Conservation (phyloP, 1,140 invertebrate species). For the Neoseiulus cucumeris region DNA sequence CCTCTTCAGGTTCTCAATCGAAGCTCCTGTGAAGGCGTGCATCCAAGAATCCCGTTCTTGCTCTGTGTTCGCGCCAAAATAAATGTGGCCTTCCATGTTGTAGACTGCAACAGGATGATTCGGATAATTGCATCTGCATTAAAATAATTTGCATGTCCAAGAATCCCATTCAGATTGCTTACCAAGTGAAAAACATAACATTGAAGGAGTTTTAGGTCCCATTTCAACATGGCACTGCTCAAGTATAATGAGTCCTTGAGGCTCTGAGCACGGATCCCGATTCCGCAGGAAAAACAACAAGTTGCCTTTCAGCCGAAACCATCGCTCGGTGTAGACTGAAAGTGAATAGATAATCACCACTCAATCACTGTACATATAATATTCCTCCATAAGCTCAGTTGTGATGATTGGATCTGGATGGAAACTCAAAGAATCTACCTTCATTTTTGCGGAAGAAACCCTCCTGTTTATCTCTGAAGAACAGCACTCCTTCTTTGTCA, state of each 20-base stretch:
- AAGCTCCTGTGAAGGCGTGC: conserved; percentile 37
- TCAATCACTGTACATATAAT: conserved; percentile 11
- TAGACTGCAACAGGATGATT: conserved; percentile 37
- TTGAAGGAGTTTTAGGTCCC: conserved; percentile 35
- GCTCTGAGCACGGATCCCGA: conserved; percentile 57
- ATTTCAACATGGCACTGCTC: conserved; percentile 58
- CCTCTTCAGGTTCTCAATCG: neutral
- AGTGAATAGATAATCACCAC: conserved; percentile 16
- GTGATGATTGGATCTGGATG: neutral
- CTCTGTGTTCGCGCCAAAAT: conserved; percentile 53
- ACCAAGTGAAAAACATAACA: conserved; percentile 49
- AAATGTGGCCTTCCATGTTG: conserved; percentile 41
- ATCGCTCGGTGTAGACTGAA: conserved; percentile 56
- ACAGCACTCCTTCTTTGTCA: conserved; percentile 72
- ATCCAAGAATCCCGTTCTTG: conserved; percentile 67
- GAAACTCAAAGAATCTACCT: conserved; percentile 39
- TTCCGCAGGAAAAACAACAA: conserved; percentile 80
- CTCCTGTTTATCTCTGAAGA: conserved; percentile 65
- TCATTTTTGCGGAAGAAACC: conserved; percentile 61
- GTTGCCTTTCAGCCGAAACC: conserved; percentile 77
- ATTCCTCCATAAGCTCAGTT: neutral
- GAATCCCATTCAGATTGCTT: conserved; percentile 17
- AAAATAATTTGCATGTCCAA: conserved; percentile 7
- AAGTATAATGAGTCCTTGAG: conserved; percentile 61
- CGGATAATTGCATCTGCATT: conserved; percentile 12